Evolutionary conservation across 2,797 vertebrate species (phyloP).

Genomic region (Delichon dasypus): DNA sequence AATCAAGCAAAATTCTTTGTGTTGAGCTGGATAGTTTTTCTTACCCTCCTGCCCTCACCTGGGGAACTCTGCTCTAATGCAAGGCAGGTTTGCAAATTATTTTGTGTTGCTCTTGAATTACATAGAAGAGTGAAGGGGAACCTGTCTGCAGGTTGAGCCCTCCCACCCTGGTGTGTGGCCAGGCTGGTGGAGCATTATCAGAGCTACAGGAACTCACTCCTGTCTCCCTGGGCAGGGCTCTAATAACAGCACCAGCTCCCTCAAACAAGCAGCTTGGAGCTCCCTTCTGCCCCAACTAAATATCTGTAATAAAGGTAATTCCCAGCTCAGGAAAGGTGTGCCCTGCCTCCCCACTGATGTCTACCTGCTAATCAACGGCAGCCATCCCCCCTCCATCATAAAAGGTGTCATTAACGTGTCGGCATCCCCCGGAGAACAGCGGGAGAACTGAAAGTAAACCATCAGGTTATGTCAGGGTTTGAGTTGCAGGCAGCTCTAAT

Average conservation of each 20-base stretch:
- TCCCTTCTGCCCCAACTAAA: background rate
- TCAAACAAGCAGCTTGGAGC: background rate
- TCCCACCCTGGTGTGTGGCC: background rate
- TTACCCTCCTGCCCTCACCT: background rate
- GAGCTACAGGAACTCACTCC: background rate
- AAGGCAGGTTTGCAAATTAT: background rate
- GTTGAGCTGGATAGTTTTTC: background rate
- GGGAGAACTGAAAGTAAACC: slow-evolving; percentile 29
- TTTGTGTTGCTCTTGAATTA: background rate
- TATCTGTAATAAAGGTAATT: slow-evolving; percentile 5
- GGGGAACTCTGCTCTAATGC: background rate
- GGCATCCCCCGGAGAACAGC: slow-evolving; percentile 25
- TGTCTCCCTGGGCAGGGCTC: background rate
- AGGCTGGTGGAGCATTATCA: background rate
- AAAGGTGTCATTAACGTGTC: slow-evolving; percentile 46
- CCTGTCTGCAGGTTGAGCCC: background rate
- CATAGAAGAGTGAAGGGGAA: background rate
- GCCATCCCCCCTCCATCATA: background rate
- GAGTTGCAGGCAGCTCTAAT: slow-evolving; percentile 56
- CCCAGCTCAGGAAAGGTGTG: background rate
- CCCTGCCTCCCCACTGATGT: background rate
- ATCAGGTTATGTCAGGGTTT: slow-evolving; percentile 38
- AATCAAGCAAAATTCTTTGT: background rate
- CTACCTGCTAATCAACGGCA: slow-evolving; percentile 20
- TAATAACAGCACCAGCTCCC: background rate